phyloP scores from a whole-genome alignment of 1,140 invertebrate species.

The Octopus sinensis region DNA sequence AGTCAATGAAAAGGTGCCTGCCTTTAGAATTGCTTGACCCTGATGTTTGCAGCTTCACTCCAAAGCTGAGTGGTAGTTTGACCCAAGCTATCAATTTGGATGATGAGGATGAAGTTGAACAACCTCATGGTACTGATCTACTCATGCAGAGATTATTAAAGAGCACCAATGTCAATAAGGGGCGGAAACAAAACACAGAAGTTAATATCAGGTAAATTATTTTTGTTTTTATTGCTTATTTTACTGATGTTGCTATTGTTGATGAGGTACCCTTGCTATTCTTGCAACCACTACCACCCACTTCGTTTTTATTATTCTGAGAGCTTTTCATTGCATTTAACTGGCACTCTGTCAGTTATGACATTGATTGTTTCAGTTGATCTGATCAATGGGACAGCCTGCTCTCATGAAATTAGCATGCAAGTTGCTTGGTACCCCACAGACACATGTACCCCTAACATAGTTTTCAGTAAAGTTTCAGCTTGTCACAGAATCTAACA shows the following conservation, averaged over 20 bases:
- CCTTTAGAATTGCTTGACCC: too few species aligned
- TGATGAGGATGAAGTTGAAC: background rate
- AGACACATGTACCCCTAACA: too few species aligned
- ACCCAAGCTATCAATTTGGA: background rate
- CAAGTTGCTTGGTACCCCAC: too few species aligned
- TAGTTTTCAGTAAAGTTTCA: too few species aligned
- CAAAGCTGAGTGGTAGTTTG: slow-evolving; percentile 13
- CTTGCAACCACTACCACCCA: background rate
- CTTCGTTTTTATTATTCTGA: background rate
- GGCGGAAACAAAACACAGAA: slow-evolving; percentile 26
- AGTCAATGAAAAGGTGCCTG: too few species aligned
- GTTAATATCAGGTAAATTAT: slow-evolving; percentile 39
- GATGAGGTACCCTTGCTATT: background rate
- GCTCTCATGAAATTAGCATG: too few species aligned
- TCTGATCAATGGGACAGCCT: too few species aligned
- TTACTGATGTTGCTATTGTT: background rate
- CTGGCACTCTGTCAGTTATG: too few species aligned
- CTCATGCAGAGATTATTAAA: slow-evolving; percentile 33
- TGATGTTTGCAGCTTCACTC: background rate
- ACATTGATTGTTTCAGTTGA: too few species aligned
- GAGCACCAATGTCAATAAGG: slow-evolving; percentile 29
- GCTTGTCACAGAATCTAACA: too few species aligned
- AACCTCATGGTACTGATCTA: slow-evolving; percentile 23
- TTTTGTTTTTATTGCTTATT: background rate
- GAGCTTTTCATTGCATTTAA: too few species aligned